phyloP scores from a whole-genome alignment of 2,888 invertebrate genomes.

The Nephrotoma appendiculata region DNA sequence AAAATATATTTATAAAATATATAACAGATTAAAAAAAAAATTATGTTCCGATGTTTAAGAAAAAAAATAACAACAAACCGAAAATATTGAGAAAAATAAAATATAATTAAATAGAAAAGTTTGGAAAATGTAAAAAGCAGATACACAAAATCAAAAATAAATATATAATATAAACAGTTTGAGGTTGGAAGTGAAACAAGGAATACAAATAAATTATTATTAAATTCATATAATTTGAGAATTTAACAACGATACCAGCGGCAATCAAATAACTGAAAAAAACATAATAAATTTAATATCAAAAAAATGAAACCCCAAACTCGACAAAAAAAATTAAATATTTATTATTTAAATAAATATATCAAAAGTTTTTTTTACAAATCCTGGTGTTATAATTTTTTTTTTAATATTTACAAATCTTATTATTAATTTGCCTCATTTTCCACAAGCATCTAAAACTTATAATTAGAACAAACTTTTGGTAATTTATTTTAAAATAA shows the following conservation, averaged over 20 bases:
- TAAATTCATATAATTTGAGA: background rate
- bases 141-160: background rate
- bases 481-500: background rate
- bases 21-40: background rate
- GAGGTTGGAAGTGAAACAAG: constrained; percentile 1
- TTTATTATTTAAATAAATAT: background rate
- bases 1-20: background rate
- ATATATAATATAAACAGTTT: background rate
- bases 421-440: background rate
- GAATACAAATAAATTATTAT: background rate
- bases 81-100: background rate
- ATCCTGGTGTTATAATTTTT: background rate
- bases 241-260: background rate
- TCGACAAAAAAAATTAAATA: background rate
- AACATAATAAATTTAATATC: background rate
- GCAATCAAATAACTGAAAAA: background rate
- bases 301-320: background rate
- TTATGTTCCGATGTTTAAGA: background rate
- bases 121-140: background rate
- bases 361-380: background rate
- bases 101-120: background rate
- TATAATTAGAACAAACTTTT: background rate
- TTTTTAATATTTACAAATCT: background rate
- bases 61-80: background rate
- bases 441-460: background rate